A percentile compares a stretch with the other conserved stretches of the same genome.
These are phyloP conservation scores for mouse (Mus musculus) DNA, from an alignment of 2,113 vertebrate species.

Conservation along the genomic window GRCm39 chr2:102084501-102085000, in stretches of 20 bases:
- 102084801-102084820: background rate
- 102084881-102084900: background rate
- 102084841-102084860: background rate
- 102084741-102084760: background rate
- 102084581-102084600: constrained; percentile 64
- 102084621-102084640: constrained; percentile 13
- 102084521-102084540: background rate
- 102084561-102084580: constrained; percentile 48
- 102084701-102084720: constrained; percentile 50
- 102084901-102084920: background rate
- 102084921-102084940: background rate
- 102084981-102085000: background rate
- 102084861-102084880: background rate
- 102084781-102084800: background rate
- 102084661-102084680: constrained; percentile 61
- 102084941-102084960: background rate
- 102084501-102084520: background rate
- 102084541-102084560: constrained; percentile 31
- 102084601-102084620: constrained; percentile 66
- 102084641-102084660: constrained; percentile 65
- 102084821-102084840: rapidly evolving
- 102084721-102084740: constrained; percentile 51
- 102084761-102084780: background rate
- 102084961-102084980: background rate
- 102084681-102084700: constrained; percentile 56